Percentiles rank a stretch among this genome's conserved stretches.
Conservation (phyloP, 2,888 invertebrate species). For the Pachymerium ferrugineum region DNA sequence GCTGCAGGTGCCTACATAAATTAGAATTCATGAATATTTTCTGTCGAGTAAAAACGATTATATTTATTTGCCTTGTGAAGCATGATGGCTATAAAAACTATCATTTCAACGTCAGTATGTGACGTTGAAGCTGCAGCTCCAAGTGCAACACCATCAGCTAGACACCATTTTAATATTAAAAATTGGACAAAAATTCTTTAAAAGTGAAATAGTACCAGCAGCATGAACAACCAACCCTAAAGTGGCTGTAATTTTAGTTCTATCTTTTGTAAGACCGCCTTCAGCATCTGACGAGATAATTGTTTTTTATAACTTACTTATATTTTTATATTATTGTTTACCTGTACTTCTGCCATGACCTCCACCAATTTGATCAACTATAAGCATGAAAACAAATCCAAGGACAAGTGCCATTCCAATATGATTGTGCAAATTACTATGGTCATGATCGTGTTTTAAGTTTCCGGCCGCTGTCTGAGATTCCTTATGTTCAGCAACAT, state of each 20-base stretch:
- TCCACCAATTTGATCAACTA: conserved; percentile 74
- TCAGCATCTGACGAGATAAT: conserved; percentile 46
- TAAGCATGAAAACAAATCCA: conserved; percentile 95
- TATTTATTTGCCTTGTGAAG: conserved; percentile 78
- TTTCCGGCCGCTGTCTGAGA: neutral
- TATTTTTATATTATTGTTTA: neutral
- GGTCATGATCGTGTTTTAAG: neutral
- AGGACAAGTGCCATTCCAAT: conserved; percentile 90
- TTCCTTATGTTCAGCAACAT: neutral
- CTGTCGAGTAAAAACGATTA: too few species aligned
- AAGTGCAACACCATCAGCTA: conserved; percentile 92
- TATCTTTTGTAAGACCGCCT: conserved; percentile 41
- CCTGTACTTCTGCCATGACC: conserved; percentile 34
- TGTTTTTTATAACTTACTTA: neutral
- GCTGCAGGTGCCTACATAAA: conserved; percentile 87
- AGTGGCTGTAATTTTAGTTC: conserved; percentile 74
- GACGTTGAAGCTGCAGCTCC: conserved; percentile 97
- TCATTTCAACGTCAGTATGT: conserved; percentile 92
- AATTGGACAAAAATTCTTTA: neutral
- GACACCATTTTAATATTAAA: too few species aligned
- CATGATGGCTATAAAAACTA: conserved; percentile 98
- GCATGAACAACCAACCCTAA: conserved; percentile 96
- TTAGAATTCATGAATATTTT: conserved; percentile 31
- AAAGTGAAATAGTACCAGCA: conserved; percentile 58
- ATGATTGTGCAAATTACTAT: conserved; percentile 63